Evolutionary conservation across 2,888 invertebrate species (phyloP), one percentile per base, ranked within the genome.

Genomic region (Anthrax anthrax): DNA sequence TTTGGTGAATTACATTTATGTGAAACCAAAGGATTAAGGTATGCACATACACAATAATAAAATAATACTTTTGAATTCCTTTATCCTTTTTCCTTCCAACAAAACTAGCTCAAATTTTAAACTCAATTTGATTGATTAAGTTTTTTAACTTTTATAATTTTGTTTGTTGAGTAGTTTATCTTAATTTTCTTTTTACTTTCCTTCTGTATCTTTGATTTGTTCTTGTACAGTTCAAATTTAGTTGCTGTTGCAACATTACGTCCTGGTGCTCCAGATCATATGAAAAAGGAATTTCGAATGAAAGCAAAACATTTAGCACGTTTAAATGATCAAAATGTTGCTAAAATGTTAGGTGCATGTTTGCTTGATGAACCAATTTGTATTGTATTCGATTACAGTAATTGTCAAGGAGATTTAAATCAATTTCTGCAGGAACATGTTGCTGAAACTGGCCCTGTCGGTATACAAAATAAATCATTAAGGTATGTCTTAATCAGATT

Each of bases 401-500:
- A 65, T 56, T 68, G 80, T 60, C 75, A 78, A 59, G 87, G 87
- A 47, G 88, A 88, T 71, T 75, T 88, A 61, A 84, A 86, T 72
- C 84, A 86, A 70, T 86, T 84, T 70, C 73, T 88, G 57, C 81
- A 84, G 62, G 80, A 83, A 59, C 84, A 85, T 70, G 75, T 80
- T 53, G 81, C 84, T 36, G 84, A 86, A 65, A 79, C 80, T 39
- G 75, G 77, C 29, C 74, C 77, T 42, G 68, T 77, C 58, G 74
- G 43, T 51, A 74, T 75, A 51, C 73, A 73, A 50, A 77, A 75
- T 51, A 80, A 80, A 62, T 78, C 80, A 50, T 71, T 85, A 55
- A 84, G 84, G 85, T 84, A 70, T 62, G 62, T 52, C 51, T 39
- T 34, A 18, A 18, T n/a, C n/a, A n/a, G n/a, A n/a, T n/a, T n/a